Conservation (phyloP, 1,140 invertebrate species). For the Cherax quadricarinatus region DNA sequence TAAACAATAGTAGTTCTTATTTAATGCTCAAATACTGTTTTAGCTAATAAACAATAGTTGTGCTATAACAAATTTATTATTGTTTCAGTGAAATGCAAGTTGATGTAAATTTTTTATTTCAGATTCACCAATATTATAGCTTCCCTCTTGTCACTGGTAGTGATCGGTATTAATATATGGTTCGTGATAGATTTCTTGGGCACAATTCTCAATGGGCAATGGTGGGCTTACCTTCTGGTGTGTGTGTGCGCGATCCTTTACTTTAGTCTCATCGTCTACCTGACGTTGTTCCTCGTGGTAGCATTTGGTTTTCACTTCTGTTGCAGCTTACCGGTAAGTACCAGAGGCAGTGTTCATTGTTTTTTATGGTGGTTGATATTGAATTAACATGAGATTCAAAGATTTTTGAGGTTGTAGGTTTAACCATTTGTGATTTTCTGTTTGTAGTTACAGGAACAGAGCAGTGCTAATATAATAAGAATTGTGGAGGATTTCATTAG, state of each 20-base stretch:
- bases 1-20: no score
- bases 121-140: conserved; percentile 85
- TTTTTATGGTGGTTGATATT: background rate
- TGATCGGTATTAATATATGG: conserved; percentile 90
- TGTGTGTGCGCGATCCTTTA: conserved; percentile 81
- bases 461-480: no score
- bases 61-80: no score
- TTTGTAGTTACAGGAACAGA: no score
- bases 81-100: no score
- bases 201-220: conserved; percentile 77
- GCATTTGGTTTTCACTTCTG: conserved; percentile 65
- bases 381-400: background rate
- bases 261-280: conserved; percentile 84
- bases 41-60: no score
- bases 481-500: no score
- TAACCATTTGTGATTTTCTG: no score
- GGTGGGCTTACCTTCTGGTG: conserved; percentile 80
- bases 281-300: conserved; percentile 81
- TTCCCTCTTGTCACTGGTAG: conserved; percentile 82
- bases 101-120: conserved; percentile 73
- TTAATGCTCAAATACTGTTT: no score
- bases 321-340: conserved; percentile 66
- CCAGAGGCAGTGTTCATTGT: background rate
- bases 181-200: conserved; percentile 84
- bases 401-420: background rate